Base-by-base conservation (phyloP, 2,113 vertebrate species). In the Bagarius yarrelli region DNA sequence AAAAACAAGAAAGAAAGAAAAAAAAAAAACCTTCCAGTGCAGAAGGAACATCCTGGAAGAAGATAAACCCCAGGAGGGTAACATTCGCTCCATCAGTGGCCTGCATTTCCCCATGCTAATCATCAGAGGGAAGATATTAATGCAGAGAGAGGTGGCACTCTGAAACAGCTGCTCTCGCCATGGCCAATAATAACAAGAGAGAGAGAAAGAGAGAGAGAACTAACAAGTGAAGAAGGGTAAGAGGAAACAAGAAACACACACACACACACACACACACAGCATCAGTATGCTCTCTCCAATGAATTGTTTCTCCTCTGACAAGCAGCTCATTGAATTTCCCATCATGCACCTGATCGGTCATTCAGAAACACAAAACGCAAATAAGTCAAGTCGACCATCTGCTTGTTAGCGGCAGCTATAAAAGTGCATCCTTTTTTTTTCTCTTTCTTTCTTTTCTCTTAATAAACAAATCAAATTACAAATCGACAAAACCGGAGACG, bases 301-400 rank as follows among this genome's bases (percentile, higher is more conserved):
- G 94, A 93, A 94, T 93, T 94, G 95, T 95, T 89, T 93, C 90
- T 95, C 95, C 95, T 94, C 94, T 98, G 96, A 98, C 95, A 97
- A 96, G 96, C 96, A 98, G 95, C 97, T 98, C 95, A 99, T 98
- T 97, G 96, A 95, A 90, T 95, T 97, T 98, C 96, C 96, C 97
- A 96, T 98, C 97, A 98, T 98, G 97, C 96, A 96, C 96, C 96
- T 95, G 95, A 98, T 98, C 96, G 97, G 97, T 98, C 98, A 98
- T 96, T 98, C 95, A 96, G 95, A 96, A 96, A 97, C 96, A 97
- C 95, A 96, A 95, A 97, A 96, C 94, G 95, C 95, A 98, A 98
- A 98, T 96, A 98, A 98, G 96, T 96, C 96, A 98, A 97, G 96
- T 95, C 95, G 92, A 98, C 98, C 98, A 99, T 99, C 98, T 99